Conservation (phyloP, 1,140 invertebrate species). For the Potamilus streckersoni region DNA sequence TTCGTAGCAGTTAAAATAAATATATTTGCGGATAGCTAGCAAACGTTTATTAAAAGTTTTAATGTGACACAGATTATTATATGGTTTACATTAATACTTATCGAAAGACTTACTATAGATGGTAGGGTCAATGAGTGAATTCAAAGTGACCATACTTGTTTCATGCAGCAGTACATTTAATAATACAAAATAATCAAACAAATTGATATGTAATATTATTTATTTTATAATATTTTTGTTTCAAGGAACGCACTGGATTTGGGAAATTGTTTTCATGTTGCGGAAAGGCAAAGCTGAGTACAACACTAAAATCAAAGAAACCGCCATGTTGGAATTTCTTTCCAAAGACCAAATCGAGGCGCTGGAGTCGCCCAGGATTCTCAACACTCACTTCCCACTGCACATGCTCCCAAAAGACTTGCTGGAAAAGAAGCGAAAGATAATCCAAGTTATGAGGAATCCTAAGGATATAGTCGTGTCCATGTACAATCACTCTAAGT, state of each 20-base stretch:
- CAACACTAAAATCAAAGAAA: slow-evolving; percentile 15
- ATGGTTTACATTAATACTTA: neutral
- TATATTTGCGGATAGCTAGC: neutral
- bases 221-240: neutral
- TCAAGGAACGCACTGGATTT: slow-evolving; percentile 31
- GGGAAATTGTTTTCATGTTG: slow-evolving; percentile 33
- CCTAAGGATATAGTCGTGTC: slow-evolving; percentile 17
- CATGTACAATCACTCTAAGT: slow-evolving; percentile 1
- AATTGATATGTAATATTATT: neutral
- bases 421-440: slow-evolving; percentile 9
- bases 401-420: slow-evolving; percentile 7
- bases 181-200: neutral
- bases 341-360: neutral
- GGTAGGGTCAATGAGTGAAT: too few relatives aligned
- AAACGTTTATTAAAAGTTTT: neutral
- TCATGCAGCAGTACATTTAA: too few relatives aligned
- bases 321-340: slow-evolving; percentile 28
- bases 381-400: slow-evolving; percentile 12
- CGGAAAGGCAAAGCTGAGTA: slow-evolving; percentile 30
- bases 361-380: neutral
- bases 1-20: neutral
- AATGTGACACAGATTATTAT: neutral
- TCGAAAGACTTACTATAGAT: neutral
- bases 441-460: slow-evolving; percentile 6
- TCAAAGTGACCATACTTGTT: too few relatives aligned